These are phyloP conservation scores for Drosophila heteroneura DNA, from an alignment of 2,888 invertebrate genomes.

Conservation along the genomic window DNA sequence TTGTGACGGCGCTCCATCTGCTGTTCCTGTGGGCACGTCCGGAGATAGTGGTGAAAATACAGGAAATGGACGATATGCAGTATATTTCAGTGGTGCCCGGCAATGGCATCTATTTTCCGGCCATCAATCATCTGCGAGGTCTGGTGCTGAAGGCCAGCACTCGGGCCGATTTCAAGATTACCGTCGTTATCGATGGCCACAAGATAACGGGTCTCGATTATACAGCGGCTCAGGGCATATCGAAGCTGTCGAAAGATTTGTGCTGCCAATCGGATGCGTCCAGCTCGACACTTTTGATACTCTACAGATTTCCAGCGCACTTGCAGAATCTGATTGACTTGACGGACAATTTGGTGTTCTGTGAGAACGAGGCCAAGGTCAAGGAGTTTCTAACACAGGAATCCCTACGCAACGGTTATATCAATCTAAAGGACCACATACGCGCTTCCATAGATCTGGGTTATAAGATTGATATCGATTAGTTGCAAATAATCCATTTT, in stretches of 20 bases:
- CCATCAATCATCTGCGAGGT: conserved; percentile 88
- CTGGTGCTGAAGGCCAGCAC: conserved; percentile 87
- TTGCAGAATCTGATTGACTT: conserved; percentile 82
- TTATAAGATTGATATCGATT: conserved; percentile 83
- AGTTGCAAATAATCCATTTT: conserved; percentile 29
- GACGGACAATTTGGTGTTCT: conserved; percentile 83
- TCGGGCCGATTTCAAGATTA: conserved; percentile 85
- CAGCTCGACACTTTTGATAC: conserved; percentile 77
- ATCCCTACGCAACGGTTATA: conserved; percentile 83
- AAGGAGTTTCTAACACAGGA: conserved; percentile 84
- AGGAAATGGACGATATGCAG: conserved; percentile 86
- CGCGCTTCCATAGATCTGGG: conserved; percentile 85
- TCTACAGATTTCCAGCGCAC: conserved; percentile 76
- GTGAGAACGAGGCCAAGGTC: conserved; percentile 81
- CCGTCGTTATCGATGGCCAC: conserved; percentile 89
- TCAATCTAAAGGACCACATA: conserved; percentile 84
- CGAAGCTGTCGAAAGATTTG: conserved; percentile 82
- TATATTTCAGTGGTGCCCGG: conserved; percentile 89
- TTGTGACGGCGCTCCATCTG: conserved; percentile 88
- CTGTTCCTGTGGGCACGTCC: conserved; percentile 90
- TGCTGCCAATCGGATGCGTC: conserved; percentile 70
- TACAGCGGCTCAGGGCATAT: conserved; percentile 87
- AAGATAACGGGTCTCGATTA: conserved; percentile 90
- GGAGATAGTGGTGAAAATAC: conserved; percentile 81
- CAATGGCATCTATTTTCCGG: conserved; percentile 90